Evolutionary conservation across 2,797 vertebrate species (phyloP).

Genomic region (Apogon talboti): DNA sequence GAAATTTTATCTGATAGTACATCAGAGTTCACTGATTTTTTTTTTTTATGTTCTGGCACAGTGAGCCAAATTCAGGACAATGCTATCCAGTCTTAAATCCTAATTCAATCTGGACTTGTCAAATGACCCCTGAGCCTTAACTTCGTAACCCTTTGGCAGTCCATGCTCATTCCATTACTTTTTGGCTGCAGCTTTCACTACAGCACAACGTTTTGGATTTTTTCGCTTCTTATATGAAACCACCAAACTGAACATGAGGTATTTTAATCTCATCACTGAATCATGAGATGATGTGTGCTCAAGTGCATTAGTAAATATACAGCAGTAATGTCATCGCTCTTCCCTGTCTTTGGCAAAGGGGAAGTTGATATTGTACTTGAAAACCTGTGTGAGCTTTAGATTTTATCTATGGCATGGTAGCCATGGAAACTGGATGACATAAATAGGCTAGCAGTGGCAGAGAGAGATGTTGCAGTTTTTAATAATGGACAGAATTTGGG

Average conservation of each 20-base stretch:
- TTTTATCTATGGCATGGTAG: slow-evolving; percentile 79
- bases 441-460: slow-evolving; percentile 83
- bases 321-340: slow-evolving; percentile 33
- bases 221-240: not conserved
- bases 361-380: slow-evolving; percentile 74
- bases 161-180: not conserved
- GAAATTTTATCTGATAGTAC: too few species aligned
- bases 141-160: not conserved
- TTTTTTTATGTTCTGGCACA: too few species aligned
- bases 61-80: too few species aligned
- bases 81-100: too few species aligned
- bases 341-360: slow-evolving; percentile 28
- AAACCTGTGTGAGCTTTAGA: slow-evolving; percentile 71
- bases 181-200: not conserved
- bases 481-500: slow-evolving; percentile 85
- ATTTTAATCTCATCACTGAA: too few species aligned
- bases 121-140: not conserved
- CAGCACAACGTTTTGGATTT: not conserved
- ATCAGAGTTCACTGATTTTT: too few species aligned
- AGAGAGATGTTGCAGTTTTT: slow-evolving; percentile 78
- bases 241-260: too few species aligned
- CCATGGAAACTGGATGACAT: slow-evolving; percentile 88
- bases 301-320: slow-evolving; percentile 8
- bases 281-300: slow-evolving; percentile 9
- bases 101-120: too few species aligned